Evolutionary conservation across 2,113 vertebrate species (phyloP), one percentile per base, ranked within the genome.

Genomic region (Sinocyclocheilus maitianheensis): DNA sequence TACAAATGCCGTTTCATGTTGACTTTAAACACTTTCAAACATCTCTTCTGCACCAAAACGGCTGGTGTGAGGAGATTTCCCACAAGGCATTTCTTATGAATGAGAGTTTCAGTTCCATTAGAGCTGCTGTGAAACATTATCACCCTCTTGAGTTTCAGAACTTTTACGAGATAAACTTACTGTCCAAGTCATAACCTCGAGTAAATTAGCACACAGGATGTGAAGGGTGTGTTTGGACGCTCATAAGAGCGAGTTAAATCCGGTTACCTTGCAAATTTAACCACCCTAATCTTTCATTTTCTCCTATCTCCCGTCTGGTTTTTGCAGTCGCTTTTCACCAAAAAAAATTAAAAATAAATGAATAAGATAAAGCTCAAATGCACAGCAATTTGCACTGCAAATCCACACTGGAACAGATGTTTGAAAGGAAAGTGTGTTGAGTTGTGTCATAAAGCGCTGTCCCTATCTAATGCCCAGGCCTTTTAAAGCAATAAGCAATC

Each of bases 1-100:
- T 51, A 76, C 10, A 76, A 46, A 76, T 76, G 74, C 43, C 6
- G 43, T 76, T 76, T 76, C 74, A 76, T 76, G 74, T 76, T 51
- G 74, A 76, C 74, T 76, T 76, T 51, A 76, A 76, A 76, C 74
- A 24, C 43, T 76, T 76, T 51, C 74, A 76, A 51, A 26, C 74
- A 48, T 76, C 74, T 76, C 24, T 55, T 77, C 76, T 77, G 48
- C 48, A 11, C 76, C 76, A 77, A 76, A 76, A 76, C 74, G 74
- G 72, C 74, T 76, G 74, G 74, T 9, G 76, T 10, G 51, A 55
- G 76, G 46, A 77, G 46, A 77, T 77, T 77, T 55, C 76, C 76
- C 74, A 76, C 74, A 76, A 76, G 74, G 74, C 74, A 76, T 77
- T 77, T 77, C 76, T 77, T 77, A 77, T 77, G 76, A 77, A 77